phyloP scores from a whole-genome alignment of 2,888 invertebrate genomes.

The Hypomecis punctinalis region DNA sequence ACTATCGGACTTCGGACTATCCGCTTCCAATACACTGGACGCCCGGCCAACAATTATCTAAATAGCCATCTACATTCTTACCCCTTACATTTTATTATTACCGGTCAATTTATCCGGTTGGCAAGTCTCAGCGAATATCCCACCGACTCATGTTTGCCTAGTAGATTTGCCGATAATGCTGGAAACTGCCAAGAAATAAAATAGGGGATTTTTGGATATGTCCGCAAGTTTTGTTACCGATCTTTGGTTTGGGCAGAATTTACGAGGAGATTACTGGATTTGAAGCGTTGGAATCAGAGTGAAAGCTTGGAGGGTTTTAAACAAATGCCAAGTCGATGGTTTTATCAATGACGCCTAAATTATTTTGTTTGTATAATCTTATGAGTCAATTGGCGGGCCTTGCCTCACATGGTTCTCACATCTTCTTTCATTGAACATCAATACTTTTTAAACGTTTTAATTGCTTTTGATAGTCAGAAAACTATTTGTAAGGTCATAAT shows the following conservation, averaged over 20 bases:
- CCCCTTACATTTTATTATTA: conserved; percentile 85
- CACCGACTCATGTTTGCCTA: conserved; percentile 72
- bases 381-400: no score
- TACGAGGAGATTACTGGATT: conserved; percentile 31
- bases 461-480: no score
- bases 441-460: no score
- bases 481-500: no score
- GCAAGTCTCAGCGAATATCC: conserved; percentile 77
- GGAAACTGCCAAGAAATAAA: conserved; percentile 69
- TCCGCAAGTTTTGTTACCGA: conserved; percentile 39
- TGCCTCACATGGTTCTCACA: no score
- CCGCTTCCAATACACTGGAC: conserved; percentile 80
- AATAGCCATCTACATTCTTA: conserved; percentile 86
- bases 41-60: conserved; percentile 83
- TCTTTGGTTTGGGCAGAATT: conserved; percentile 29
- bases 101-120: conserved; percentile 83
- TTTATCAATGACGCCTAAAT: no score
- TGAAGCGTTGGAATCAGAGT: conserved; percentile 20
- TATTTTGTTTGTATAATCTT: no score
- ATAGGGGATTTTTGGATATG: conserved; percentile 61
- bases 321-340: no score
- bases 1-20: conserved; percentile 67
- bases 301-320: background rate
- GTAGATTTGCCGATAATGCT: conserved; percentile 77
- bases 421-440: no score